Evolutionary conservation across 2,113 vertebrate genomes (phyloP).

Genomic region (Phylloscopus trochiloides): DNA sequence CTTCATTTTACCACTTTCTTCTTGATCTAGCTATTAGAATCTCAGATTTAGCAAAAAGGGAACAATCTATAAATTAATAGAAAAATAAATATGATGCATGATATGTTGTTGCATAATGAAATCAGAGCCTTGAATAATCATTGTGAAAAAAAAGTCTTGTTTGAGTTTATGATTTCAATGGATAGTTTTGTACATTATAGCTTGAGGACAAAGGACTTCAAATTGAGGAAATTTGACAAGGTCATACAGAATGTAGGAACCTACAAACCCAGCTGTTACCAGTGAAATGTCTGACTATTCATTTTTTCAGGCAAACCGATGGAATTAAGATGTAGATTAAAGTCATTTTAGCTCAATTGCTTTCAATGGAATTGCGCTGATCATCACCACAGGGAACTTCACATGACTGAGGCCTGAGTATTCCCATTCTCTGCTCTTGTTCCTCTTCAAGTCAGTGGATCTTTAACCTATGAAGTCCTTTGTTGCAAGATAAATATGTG

Average conservation of each 20-base stretch:
- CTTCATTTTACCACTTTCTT: background rate
- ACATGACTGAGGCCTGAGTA: background rate
- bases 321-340: background rate
- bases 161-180: background rate
- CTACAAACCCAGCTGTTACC: background rate
- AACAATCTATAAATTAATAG: background rate
- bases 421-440: background rate
- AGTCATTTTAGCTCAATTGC: background rate
- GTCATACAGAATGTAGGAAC: background rate
- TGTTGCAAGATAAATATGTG: conserved; percentile 9
- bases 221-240: background rate
- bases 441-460: background rate
- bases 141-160: background rate
- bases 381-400: background rate
- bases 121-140: background rate
- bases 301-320: conserved; percentile 1
- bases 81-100: background rate
- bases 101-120: background rate
- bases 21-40: background rate
- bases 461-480: conserved; percentile 33
- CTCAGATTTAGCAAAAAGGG: background rate
- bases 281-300: background rate
- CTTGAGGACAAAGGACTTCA: background rate
- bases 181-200: background rate
- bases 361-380: background rate